These are phyloP conservation scores for Holothuria glaberrima DNA, from an alignment of 35 echinoderm and acorn worm genomes.

Conservation along the genomic window DNA sequence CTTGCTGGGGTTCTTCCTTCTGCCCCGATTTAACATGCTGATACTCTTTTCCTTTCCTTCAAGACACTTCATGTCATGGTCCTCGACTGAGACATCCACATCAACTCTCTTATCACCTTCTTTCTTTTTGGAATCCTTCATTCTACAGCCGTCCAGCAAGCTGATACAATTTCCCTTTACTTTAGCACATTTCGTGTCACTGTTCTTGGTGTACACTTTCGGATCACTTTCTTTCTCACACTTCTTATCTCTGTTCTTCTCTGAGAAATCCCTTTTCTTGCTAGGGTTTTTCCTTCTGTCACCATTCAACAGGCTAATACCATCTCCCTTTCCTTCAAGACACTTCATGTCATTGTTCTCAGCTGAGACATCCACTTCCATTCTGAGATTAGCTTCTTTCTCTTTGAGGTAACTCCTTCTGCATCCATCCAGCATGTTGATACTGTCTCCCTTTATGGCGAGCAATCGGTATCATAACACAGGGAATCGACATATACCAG, in stretches of 20 bases:
- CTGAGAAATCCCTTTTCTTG: no score
- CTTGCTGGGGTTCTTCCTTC: neutral
- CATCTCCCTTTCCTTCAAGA: neutral
- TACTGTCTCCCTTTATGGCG: no score
- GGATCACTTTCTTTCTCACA: neutral
- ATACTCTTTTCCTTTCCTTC: neutral
- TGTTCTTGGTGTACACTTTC: neutral
- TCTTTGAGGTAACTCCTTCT: no score
- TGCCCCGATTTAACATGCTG: neutral
- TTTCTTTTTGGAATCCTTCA: neutral
- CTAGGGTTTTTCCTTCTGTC: neutral
- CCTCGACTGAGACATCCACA: neutral
- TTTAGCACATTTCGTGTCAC: neutral
- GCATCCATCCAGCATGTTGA: no score
- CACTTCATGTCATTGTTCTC: neutral
- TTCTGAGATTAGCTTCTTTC: neutral
- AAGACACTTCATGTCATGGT: neutral
- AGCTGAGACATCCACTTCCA: neutral
- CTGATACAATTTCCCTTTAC: neutral
- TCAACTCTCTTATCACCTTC: neutral
- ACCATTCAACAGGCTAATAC: neutral
- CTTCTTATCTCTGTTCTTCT: neutral
- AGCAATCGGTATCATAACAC: no score
- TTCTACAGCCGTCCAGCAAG: neutral
- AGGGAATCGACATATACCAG: no score